Evolutionary conservation across 2,888 invertebrate genomes (phyloP).

Genomic region (Flexamia atlantica): DNA sequence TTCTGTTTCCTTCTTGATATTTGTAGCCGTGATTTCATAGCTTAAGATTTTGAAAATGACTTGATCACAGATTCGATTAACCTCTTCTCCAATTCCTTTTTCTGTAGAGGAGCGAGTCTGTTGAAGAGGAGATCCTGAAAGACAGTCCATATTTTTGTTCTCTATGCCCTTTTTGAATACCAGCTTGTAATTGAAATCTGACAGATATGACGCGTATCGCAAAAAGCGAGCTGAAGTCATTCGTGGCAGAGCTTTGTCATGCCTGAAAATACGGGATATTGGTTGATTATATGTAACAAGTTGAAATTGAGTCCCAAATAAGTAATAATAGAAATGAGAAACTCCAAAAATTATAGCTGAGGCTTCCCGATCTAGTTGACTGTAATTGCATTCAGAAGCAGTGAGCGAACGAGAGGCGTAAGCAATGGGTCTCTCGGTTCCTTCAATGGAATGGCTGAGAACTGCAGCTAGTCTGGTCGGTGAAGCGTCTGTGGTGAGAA

Average conservation of each 20-base stretch:
- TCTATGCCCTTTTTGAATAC: slow-evolving; percentile 45
- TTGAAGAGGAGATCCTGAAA: slow-evolving; percentile 37
- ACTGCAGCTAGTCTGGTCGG: slow-evolving; percentile 64
- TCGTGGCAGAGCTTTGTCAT: not conserved
- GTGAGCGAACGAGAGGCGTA: slow-evolving; percentile 63
- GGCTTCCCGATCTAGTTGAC: slow-evolving; percentile 66
- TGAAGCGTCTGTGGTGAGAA: slow-evolving; percentile 67
- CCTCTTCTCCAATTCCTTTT: not conserved
- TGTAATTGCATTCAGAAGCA: slow-evolving; percentile 59
- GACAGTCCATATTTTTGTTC: slow-evolving; percentile 61
- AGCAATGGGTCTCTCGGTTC: slow-evolving; percentile 63
- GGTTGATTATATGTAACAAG: slow-evolving; percentile 63
- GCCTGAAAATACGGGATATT: slow-evolving; percentile 62
- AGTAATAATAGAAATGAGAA: slow-evolving; percentile 63
- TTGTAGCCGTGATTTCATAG: not conserved
- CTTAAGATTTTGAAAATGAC: not conserved
- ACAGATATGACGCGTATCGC: slow-evolving; percentile 64
- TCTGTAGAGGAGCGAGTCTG: not conserved
- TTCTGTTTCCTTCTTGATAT: not conserved
- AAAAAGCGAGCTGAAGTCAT: slow-evolving; percentile 56
- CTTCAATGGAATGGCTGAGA: slow-evolving; percentile 64
- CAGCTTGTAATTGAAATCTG: slow-evolving; percentile 63
- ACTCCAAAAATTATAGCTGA: slow-evolving; percentile 64
- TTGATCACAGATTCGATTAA: slow-evolving; percentile 1
- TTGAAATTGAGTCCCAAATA: slow-evolving; percentile 42